A percentile compares a stretch with the other conserved stretches of the same genome.
Conservation (phyloP, 2,797 vertebrate genomes). For the Sphenodon punctatus region DNA sequence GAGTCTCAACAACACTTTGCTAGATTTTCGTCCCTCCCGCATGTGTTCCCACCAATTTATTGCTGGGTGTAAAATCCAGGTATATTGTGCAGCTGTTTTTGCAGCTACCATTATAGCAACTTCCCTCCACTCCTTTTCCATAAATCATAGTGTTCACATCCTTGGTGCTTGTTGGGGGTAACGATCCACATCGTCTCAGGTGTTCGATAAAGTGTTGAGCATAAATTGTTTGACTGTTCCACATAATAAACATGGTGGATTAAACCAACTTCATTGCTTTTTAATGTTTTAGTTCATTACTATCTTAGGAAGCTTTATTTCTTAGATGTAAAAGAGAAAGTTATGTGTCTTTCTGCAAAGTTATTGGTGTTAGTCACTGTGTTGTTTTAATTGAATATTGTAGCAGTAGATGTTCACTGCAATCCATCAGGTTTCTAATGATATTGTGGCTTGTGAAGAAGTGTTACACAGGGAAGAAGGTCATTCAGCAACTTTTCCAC, state of each 20-base stretch:
- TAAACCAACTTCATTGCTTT: slow-evolving; percentile 18
- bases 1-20: neutral
- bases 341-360: neutral
- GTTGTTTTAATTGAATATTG: neutral
- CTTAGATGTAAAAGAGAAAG: neutral
- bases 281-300: slow-evolving; percentile 12
- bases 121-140: neutral
- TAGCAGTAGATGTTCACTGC: neutral
- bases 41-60: neutral
- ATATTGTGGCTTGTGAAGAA: neutral
- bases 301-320: neutral
- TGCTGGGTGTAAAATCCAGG: neutral
- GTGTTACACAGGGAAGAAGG: neutral
- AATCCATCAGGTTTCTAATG: neutral
- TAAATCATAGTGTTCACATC: neutral
- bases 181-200: slow-evolving; percentile 18
- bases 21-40: neutral
- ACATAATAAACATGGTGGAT: neutral
- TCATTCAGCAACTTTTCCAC: neutral
- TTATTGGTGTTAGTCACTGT: neutral
- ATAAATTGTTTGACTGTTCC: slow-evolving; percentile 5
- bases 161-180: slow-evolving; percentile 1
- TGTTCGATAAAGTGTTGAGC: slow-evolving; percentile 7
- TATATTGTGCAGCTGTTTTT: neutral
- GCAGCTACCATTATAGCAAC: neutral